Evolutionary conservation across 2,888 invertebrate genomes (phyloP), one percentile per base, ranked within the genome.

Genomic region (Caenorhabditis doughertyi): DNA sequence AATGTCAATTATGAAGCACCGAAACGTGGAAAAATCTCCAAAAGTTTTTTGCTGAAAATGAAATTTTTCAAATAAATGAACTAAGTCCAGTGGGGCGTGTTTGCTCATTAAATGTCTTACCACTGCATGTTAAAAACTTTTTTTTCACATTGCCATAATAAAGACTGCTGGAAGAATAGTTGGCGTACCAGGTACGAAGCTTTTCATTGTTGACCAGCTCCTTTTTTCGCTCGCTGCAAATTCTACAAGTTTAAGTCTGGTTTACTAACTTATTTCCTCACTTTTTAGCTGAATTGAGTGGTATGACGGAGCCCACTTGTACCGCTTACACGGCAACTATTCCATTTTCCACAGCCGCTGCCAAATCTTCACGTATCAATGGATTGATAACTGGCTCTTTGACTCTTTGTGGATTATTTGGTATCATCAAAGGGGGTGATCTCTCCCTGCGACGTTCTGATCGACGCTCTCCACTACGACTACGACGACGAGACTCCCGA

Each of bases 161-260:
- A 99, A 94, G 89, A 97, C 96, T 86, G 96, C 81, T 65, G 99
- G 99, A 92, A 99, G 94, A 90, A 97, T 96, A 47, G 99, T 98
- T 79, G 98, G 98, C 96, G 99, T 97, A 84, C 99, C 99, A 2
- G 97, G 97, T 93, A 99, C 98, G 93, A 97, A 97, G 35, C 97
- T 96, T 94, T 98, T 98, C 92, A 88, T 88, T 27, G 89, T 87
- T 65, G 89, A 89, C 91, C 91, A 91, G 25, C 91, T 81, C 64
- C 84, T n/a, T 84, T 51, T 84, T 85, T 18, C 87, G 68, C 72
- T 85, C 87, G 32, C 87, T 77, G 60, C n/a, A 3, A 65, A 65
- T 2, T n/a, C n/a, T n/a, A 39, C 13, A 39, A 13, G 2, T 3
- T 39, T 16, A 9, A 2, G 8, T 9, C 3, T 0, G 2, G 32